A percentile compares a stretch with the other conserved stretches of the same genome.
phyloP scores from a whole-genome alignment of 2,797 vertebrate genomes.

The Ctenopoma kingsleyae region DNA sequence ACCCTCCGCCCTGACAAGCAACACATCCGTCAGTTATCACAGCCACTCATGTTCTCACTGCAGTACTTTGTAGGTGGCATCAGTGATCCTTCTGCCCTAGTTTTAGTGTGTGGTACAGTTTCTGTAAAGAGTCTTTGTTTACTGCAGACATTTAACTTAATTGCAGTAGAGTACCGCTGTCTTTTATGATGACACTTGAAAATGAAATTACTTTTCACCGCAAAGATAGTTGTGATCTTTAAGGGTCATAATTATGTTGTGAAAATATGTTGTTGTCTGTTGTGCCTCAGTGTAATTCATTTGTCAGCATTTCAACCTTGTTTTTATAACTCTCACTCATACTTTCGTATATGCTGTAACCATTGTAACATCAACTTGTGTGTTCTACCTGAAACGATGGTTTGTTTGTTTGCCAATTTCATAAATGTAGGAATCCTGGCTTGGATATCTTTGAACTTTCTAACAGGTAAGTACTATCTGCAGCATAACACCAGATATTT shows the following conservation, averaged over 20 bases:
- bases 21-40: slow-evolving; percentile 23
- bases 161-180: slow-evolving; percentile 59
- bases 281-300: slow-evolving; percentile 49
- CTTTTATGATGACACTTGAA: slow-evolving; percentile 67
- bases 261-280: slow-evolving; percentile 41
- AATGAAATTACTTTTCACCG: slow-evolving; percentile 42
- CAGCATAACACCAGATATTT: background rate
- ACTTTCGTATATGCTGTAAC: slow-evolving; percentile 7
- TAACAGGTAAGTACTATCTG: slow-evolving; percentile 88
- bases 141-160: slow-evolving; percentile 57
- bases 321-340: slow-evolving; percentile 14
- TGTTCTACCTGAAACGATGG: slow-evolving; percentile 28
- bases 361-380: slow-evolving; percentile 14
- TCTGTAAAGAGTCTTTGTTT: slow-evolving; percentile 35
- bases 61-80: slow-evolving; percentile 37
- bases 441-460: slow-evolving; percentile 96
- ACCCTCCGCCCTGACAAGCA: slow-evolving; percentile 32
- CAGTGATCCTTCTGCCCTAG: slow-evolving; percentile 15
- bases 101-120: slow-evolving; percentile 36
- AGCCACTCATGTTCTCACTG: slow-evolving; percentile 29
- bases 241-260: slow-evolving; percentile 66
- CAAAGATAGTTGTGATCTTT: slow-evolving; percentile 49
- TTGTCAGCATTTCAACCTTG: slow-evolving; percentile 67
- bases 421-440: slow-evolving; percentile 91
- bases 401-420: slow-evolving; percentile 26